phyloP scores from a whole-genome alignment of 2,888 invertebrate species.

The Drosophila antonietae region DNA sequence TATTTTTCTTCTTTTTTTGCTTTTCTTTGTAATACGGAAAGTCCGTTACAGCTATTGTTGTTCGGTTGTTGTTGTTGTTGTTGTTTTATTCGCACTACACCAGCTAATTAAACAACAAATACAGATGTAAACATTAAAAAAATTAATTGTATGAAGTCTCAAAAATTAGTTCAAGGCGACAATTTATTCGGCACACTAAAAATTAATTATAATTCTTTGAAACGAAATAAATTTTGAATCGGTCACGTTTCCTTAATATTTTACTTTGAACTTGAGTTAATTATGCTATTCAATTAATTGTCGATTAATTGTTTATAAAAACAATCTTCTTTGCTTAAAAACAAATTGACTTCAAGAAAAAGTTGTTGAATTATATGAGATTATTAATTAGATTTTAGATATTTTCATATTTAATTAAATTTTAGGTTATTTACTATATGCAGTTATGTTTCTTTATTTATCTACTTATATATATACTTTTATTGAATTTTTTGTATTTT shows the following conservation, averaged over 20 bases:
- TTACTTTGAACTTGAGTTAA: not conserved
- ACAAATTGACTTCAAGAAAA: not conserved
- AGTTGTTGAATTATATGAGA: too few relatives aligned
- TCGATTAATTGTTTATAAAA: not conserved
- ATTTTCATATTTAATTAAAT: too few relatives aligned
- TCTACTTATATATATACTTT: too few relatives aligned
- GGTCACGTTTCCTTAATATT: conserved; percentile 16
- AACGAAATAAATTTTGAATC: conserved; percentile 7
- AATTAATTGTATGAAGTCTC: conserved; percentile 22
- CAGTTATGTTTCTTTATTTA: not conserved
- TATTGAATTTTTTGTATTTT: not conserved
- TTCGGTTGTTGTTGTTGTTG: conserved; percentile 25
- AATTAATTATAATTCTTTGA: conserved; percentile 4
- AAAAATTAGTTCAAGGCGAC: conserved; percentile 29
- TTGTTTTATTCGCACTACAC: conserved; percentile 15
- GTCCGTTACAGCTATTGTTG: conserved; percentile 19
- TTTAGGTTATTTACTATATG: too few relatives aligned
- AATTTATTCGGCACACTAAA: not conserved
- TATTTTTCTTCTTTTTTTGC: not conserved
- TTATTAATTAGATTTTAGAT: too few relatives aligned
- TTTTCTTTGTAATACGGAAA: conserved; percentile 2
- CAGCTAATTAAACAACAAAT: conserved; percentile 59
- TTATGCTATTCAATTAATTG: not conserved
- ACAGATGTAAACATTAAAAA: conserved; percentile 21
- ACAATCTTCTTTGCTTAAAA: too few relatives aligned